Evolutionary conservation across 2,888 invertebrate genomes (phyloP), one percentile per base, ranked within the genome.

Genomic region (Folsomia manolachei): DNA sequence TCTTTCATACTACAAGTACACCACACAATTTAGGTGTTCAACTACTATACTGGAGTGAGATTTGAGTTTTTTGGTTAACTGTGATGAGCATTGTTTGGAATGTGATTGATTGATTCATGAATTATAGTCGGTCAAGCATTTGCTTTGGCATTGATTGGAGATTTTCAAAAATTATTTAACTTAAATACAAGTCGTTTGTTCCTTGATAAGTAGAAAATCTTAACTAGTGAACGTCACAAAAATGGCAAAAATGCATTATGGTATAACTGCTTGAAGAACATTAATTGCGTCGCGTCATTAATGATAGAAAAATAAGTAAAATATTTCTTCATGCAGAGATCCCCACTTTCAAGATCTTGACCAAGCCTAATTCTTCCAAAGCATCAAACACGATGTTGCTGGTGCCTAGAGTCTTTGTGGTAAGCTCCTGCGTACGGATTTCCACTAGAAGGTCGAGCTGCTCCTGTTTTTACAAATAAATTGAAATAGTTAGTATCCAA

Each of bases 301-400:
- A 39, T 39, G 39, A 39, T 9, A 14, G 39, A 39, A 39, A 9
- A 39, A 39, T 39, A 39, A n/a, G 4, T 39, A 39, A 39, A 39
- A 39, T 39, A 39, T 39, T 39, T 39, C 39, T 39, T 39, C 39
- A 39, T 39, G 14, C 39, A 39, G 39, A 39, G 39, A 39, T 4
- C 14, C 39, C 39, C 4, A n/a, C n/a, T n/a, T n/a, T n/a, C 39
- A 39, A 39, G 14, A 39, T 39, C 14, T 39, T 14, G 39, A 9
- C 39, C 14, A 4, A 39, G 4, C 52, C 39, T 66, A 18, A 66
- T 66, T 39, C 25, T 25, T 39, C n/a, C 23, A 4, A 66, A 27
- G 23, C 65, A 66, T 81, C 81, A 81, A 75, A 81, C 81, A 62
- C 81, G 79, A 75, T 81, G 81, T 69, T 81, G 81, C 60, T 78